These are phyloP conservation scores for Cinclus cinclus DNA, from an alignment of 2,113 vertebrate genomes.

Conservation along the genomic window DNA sequence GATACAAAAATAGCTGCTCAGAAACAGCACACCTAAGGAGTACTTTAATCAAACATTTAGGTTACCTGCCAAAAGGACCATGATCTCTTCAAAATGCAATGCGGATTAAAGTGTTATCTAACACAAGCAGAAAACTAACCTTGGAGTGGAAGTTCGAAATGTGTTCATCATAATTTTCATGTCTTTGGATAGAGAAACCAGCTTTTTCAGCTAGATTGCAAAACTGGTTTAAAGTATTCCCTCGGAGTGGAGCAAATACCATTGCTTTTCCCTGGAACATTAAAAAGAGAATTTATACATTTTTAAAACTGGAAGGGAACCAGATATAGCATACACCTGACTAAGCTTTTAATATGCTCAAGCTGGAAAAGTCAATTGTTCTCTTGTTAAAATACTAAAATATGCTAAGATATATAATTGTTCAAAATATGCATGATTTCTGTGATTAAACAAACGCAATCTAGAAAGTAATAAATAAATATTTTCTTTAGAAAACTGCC, in stretches of 20 bases:
- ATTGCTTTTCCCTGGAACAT: constrained; percentile 88
- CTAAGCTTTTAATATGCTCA: constrained; percentile 16
- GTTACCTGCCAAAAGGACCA: constrained; percentile 84
- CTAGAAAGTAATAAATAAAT: neutral
- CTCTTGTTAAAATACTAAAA: constrained; percentile 4
- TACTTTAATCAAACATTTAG: constrained; percentile 84
- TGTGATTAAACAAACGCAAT: constrained; percentile 38
- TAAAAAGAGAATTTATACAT: constrained; percentile 72
- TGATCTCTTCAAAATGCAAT: constrained; percentile 84
- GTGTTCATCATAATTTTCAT: constrained; percentile 93
- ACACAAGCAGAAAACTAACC: constrained; percentile 86
- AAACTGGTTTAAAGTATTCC: constrained; percentile 91
- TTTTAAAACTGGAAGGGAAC: constrained; percentile 61
- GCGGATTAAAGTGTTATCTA: constrained; percentile 84
- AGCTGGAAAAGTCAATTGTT: constrained; percentile 24
- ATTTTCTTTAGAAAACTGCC: constrained; percentile 8
- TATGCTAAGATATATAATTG: neutral
- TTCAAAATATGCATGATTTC: constrained; percentile 20
- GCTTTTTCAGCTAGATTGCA: constrained; percentile 89
- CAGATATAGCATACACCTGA: constrained; percentile 32
- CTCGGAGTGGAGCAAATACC: constrained; percentile 91
- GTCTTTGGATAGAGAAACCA: constrained; percentile 87
- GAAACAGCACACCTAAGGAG: constrained; percentile 80
- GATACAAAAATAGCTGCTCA: constrained; percentile 80
- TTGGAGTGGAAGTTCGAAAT: constrained; percentile 94